Base-by-base conservation (phyloP, 2,113 vertebrate species). In the Takifugu bimaculatus region DNA sequence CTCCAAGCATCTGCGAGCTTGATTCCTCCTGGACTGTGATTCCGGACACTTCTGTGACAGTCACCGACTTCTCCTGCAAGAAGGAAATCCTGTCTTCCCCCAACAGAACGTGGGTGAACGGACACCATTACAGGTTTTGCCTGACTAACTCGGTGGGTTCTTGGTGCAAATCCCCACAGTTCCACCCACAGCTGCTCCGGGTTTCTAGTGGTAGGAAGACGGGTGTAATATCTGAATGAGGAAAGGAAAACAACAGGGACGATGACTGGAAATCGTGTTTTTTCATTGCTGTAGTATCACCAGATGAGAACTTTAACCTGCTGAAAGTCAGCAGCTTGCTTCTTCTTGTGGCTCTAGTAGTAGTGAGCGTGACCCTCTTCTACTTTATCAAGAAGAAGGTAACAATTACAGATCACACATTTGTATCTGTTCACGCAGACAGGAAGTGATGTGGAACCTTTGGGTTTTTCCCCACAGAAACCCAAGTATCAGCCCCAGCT, bases 401-500 rank as follows among this genome's bases (percentile, higher is more conserved):
- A 80, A 6, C 6, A 47, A 52, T 42, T 2, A 4, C 10, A 14
- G 26, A 54, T 29, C 14, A 7, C 27, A 64, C 4, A 20, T 11
- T 47, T 26, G 3, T 13, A 53, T 3, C 27, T 11, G 7, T 9
- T 39, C 13, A 68, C 1, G 27, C 5, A 57, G 13, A 65, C 2
- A 64, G 6, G 45, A 7, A 12, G 25, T 58, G 28, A 43, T 6
- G 14, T 10, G 5, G 49, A 57, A 32, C 1, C 3, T 12, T 4
- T 56, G 13, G 50, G 66, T 79, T 63, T 45, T 72, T 78, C 81
- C 66, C 60, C 13, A 70, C 77, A 98, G 95, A 93, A 93, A 89
- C 91, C 91, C 26, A 87, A 86, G 54, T 97, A 97, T 25, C 89
- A 94, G 84, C 92, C 92, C 53, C 94, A 98, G 77, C 87, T 98